Conservation (phyloP, 2,888 invertebrate species). For the Drosophila niveifrons region DNA sequence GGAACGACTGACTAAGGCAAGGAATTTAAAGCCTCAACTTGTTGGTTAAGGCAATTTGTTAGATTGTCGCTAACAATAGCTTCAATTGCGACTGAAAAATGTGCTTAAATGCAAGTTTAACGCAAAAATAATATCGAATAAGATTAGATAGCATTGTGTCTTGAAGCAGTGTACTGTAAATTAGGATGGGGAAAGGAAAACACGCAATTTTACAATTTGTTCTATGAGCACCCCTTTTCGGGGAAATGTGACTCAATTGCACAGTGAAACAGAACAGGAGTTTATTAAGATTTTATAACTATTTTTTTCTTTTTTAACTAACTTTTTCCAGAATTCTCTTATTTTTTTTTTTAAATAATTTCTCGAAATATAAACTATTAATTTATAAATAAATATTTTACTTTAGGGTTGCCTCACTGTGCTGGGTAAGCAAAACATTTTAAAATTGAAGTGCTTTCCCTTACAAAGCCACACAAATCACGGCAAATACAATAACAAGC, state of each 20-base stretch:
- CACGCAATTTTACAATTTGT: slow-evolving; percentile 78
- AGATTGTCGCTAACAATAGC: slow-evolving; percentile 37
- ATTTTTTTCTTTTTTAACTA: neutral
- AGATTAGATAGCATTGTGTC: slow-evolving; percentile 82
- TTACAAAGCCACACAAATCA: slow-evolving; percentile 73
- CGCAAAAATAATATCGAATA: slow-evolving; percentile 78
- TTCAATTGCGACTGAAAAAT: slow-evolving; percentile 34
- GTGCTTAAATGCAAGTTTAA: slow-evolving; percentile 81
- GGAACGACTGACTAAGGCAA: slow-evolving; percentile 7
- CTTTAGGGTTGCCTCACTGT: slow-evolving; percentile 46
- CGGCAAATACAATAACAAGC: slow-evolving; percentile 71
- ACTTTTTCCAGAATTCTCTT: neutral
- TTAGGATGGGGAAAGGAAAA: slow-evolving; percentile 48
- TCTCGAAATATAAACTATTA: too few species aligned
- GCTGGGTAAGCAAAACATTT: slow-evolving; percentile 46
- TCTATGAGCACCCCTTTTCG: slow-evolving; percentile 79
- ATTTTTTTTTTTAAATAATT: neutral
- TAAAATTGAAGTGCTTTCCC: slow-evolving; percentile 65
- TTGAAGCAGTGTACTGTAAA: slow-evolving; percentile 45
- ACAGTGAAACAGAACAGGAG: slow-evolving; percentile 46
- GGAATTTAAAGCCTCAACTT: slow-evolving; percentile 54
- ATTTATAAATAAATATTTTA: neutral
- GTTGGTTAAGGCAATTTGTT: slow-evolving; percentile 56
- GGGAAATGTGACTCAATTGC: slow-evolving; percentile 7
- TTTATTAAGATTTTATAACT: neutral